Conservation (phyloP, 2,113 vertebrate species). For the Gasterosteus nipponicus region DNA sequence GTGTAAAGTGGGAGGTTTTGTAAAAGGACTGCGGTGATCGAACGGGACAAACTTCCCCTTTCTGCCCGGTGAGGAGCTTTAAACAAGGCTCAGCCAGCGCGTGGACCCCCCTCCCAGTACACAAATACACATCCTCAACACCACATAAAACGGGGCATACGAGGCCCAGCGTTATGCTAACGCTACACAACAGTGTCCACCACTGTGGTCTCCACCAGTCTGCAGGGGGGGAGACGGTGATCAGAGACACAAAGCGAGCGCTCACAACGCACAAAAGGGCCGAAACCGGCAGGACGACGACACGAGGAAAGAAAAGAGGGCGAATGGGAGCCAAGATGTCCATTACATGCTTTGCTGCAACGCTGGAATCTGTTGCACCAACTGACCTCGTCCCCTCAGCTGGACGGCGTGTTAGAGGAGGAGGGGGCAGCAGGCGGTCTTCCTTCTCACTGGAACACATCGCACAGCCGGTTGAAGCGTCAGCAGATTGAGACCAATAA, state of each 20-base stretch:
- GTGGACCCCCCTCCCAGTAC: background rate
- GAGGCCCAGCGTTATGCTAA: background rate
- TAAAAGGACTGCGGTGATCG: too few relatives aligned
- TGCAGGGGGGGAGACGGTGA: background rate
- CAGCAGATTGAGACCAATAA: background rate
- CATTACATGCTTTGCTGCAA: slow-evolving; percentile 76
- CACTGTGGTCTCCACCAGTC: background rate
- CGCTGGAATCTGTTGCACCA: slow-evolving; percentile 69
- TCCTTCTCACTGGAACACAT: background rate
- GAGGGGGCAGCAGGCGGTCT: background rate
- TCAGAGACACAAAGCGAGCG: too few relatives aligned
- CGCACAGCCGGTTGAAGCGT: background rate
- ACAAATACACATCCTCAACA: fast-evolving
- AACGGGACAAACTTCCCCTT: background rate
- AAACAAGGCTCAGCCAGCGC: background rate
- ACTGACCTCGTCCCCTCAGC: slow-evolving; percentile 44
- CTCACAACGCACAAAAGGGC: background rate
- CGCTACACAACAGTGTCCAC: background rate
- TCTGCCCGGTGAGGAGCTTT: background rate
- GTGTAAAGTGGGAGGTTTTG: background rate
- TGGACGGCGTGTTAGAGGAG: background rate
- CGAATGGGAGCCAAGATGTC: slow-evolving; percentile 54
- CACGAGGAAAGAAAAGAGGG: background rate
- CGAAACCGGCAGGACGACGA: background rate
- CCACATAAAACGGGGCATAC: background rate